A percentile compares a stretch with the other conserved stretches of the same genome.
Conservation (phyloP, 2,888 invertebrate genomes). For the Drosophila subquinaria region DNA sequence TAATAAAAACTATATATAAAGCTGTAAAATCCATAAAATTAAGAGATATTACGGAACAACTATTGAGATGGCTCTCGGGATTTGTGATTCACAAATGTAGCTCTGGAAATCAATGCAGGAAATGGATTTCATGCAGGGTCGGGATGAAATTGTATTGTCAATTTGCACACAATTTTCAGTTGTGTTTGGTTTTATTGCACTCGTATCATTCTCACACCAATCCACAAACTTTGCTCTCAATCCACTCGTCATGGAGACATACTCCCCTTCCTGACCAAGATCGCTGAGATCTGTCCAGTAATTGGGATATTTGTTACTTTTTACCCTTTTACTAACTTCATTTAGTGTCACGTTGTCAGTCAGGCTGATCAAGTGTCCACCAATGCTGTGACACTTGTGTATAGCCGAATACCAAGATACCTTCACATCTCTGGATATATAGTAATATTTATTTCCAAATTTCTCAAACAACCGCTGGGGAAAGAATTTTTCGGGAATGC, state of each 20-base stretch:
- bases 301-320: not conserved
- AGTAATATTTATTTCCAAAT: slow-evolving; percentile 19
- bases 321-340: not conserved
- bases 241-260: slow-evolving; percentile 35
- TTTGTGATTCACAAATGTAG: slow-evolving; percentile 27
- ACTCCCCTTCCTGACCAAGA: slow-evolving; percentile 11
- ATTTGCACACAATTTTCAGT: slow-evolving; percentile 22
- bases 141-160: not conserved
- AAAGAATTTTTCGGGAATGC: not conserved
- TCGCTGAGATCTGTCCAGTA: slow-evolving; percentile 41
- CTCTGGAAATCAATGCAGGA: not conserved
- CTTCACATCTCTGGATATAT: accelerated
- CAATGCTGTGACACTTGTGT: slow-evolving; percentile 4
- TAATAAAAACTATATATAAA: not conserved
- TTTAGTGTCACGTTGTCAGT: not conserved
- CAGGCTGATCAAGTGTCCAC: slow-evolving; percentile 30
- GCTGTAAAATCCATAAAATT: not conserved
- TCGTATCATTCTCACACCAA: slow-evolving; percentile 17
- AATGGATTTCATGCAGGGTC: slow-evolving; percentile 24
- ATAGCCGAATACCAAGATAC: slow-evolving; percentile 27
- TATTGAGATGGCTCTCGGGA: slow-evolving; percentile 24
- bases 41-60: not conserved
- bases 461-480: not conserved
- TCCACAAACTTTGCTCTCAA: not conserved
- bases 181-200: not conserved